These are phyloP conservation scores for Drosophila nasuta DNA, from an alignment of 1,140 invertebrate species.

Conservation along the genomic window DNA sequence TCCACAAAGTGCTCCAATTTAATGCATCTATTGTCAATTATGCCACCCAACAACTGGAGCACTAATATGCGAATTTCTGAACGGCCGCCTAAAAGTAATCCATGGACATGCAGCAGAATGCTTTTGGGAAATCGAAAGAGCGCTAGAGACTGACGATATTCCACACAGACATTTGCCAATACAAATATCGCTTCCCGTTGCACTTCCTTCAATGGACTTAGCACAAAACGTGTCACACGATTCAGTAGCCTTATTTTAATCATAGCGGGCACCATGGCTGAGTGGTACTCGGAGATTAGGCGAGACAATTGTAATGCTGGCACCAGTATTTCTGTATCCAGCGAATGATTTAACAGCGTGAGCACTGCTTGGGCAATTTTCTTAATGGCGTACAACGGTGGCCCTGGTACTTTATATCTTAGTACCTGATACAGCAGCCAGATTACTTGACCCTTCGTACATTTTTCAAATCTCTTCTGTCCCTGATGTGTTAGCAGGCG, in stretches of 20 bases:
- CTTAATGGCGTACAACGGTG: slow-evolving; percentile 1
- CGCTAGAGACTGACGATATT: neutral
- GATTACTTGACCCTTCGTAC: slow-evolving; percentile 9
- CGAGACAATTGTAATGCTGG: slow-evolving; percentile 36
- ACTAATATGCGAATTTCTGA: slow-evolving; percentile 33
- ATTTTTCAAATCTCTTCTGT: neutral
- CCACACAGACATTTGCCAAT: slow-evolving; percentile 36
- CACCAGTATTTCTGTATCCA: slow-evolving; percentile 37
- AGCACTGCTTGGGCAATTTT: slow-evolving; percentile 26
- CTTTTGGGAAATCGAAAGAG: slow-evolving; percentile 30
- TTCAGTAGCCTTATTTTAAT: slow-evolving; percentile 14
- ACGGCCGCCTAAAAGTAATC: slow-evolving; percentile 10
- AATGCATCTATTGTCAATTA: slow-evolving; percentile 43
- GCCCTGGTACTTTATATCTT: slow-evolving; percentile 35
- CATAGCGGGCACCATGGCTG: slow-evolving; percentile 27
- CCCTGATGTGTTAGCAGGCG: slow-evolving; percentile 7
- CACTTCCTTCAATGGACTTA: slow-evolving; percentile 35
- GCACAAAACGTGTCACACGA: slow-evolving; percentile 20
- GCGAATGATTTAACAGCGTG: neutral
- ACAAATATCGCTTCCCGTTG: slow-evolving; percentile 49
- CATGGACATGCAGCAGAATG: slow-evolving; percentile 35
- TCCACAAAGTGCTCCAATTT: slow-evolving; percentile 33
- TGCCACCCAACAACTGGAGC: slow-evolving; percentile 33
- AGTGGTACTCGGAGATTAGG: slow-evolving; percentile 50
- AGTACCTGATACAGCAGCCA: slow-evolving; percentile 54